Evolutionary conservation across 2,113 vertebrate genomes (phyloP), one percentile per base, ranked within the genome.

Genomic region (Indicator indicator): DNA sequence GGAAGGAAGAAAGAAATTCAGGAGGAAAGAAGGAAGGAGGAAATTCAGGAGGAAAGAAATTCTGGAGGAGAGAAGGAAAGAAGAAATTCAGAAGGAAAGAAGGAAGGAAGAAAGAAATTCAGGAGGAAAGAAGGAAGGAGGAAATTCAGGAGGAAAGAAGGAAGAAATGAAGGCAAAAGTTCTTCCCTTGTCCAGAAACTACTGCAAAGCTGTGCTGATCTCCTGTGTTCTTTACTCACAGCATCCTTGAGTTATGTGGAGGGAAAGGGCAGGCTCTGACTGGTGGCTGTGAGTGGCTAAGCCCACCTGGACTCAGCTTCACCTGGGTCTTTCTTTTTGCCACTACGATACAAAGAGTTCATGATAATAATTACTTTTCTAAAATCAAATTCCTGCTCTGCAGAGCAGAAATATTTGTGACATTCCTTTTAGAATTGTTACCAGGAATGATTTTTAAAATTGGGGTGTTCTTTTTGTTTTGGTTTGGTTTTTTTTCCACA

Each of bases 371-470:
- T 58, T 60, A 13, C 58, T 90, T 88, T 87, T 87, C 46, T 73
- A 56, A 83, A 71, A 48, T 26, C 17, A 94, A 92, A 94, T 82
- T 70, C 46, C 42, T 85, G 33, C 40, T 89, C 32, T 64, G 75
- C 30, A 91, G 9, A 63, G 17, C 17, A 89, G 33, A 73, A 90
- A 63, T 71, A 74, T 79, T 95, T 86, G 59, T 82, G 8, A 58
- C 24, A 40, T 14, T 94, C 38, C 70, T 77, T 30, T 6, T 48
- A 38, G 82, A 94, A 91, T 42, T 84, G 46, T 77, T 91, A 87
- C 19, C 21, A 85, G 32, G 89, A 93, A 79, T 82, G 65, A 69
- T 77, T 89, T 89, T 74, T 67, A 63, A 89, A 89, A 36, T 77
- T 42, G 13, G 13, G 42, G 12, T 42, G 42, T 42, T n/a, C n/a